phyloP scores from a whole-genome alignment of 2,113 vertebrate genomes.

The Lamprologus ornatipinnis region DNA sequence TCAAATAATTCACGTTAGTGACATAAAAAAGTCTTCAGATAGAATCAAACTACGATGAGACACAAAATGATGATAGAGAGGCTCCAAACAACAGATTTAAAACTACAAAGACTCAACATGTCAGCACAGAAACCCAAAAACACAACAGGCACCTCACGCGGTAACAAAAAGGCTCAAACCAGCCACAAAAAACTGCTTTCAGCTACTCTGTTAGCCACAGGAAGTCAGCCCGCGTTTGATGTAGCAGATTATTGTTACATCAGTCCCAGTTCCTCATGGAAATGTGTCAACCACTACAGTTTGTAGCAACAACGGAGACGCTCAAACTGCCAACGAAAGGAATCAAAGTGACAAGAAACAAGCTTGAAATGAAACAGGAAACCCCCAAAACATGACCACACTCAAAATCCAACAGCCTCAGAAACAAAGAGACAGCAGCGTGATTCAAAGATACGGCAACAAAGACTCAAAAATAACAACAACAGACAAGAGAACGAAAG shows the following conservation, averaged over 20 bases:
- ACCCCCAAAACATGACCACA: background rate
- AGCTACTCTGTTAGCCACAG: no score
- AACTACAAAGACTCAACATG: background rate
- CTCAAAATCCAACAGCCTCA: rapidly evolving
- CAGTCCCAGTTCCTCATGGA: background rate
- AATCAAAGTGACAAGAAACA: background rate
- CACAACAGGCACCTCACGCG: background rate
- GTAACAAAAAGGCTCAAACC: background rate
- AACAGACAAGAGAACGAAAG: background rate
- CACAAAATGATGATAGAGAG: background rate
- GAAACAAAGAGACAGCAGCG: background rate
- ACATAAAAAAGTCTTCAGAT: background rate
- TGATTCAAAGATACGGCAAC: background rate
- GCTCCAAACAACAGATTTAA: background rate
- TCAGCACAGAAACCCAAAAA: background rate
- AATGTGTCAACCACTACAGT: background rate
- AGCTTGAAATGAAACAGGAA: background rate
- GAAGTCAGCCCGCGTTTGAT: background rate
- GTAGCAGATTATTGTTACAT: background rate
- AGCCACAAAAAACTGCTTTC: background rate
- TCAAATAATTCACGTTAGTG: background rate
- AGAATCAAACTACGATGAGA: background rate
- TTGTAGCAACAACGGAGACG: background rate
- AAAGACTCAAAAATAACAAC: background rate
- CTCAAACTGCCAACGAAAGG: background rate